A percentile compares a stretch with the other conserved stretches of the same genome.
Conservation (phyloP, 2,888 invertebrate genomes). For the Andrena bicolor region DNA sequence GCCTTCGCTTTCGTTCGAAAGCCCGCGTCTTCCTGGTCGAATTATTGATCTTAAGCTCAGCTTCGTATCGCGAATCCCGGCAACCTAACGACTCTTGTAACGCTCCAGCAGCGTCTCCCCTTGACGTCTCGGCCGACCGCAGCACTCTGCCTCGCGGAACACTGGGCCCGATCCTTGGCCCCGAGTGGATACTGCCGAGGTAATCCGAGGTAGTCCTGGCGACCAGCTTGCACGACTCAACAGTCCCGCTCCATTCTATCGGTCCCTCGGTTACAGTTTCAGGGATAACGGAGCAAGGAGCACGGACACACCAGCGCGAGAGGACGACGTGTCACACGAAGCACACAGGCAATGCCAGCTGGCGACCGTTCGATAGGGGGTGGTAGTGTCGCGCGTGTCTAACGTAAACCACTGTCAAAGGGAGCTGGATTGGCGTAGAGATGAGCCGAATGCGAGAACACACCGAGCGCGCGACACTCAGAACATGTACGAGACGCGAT, state of each 20-base stretch:
- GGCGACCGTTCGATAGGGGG: not conserved
- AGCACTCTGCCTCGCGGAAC: not conserved
- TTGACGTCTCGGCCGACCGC: not conserved
- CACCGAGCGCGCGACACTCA: slow-evolving; percentile 65
- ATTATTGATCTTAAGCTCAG: slow-evolving; percentile 63
- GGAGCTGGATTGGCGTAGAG: not conserved
- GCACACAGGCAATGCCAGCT: not conserved
- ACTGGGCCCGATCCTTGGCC: too few relatives aligned
- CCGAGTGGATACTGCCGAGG: not conserved
- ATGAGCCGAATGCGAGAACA: slow-evolving; percentile 40
- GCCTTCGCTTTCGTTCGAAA: slow-evolving; percentile 45
- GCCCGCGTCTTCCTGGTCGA: slow-evolving; percentile 56
- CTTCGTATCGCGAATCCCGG: slow-evolving; percentile 57
- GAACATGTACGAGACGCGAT: slow-evolving; percentile 61
- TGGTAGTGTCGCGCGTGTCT: not conserved
- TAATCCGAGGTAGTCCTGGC: slow-evolving; percentile 1
- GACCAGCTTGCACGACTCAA: not conserved
- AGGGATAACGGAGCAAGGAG: not conserved
- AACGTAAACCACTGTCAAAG: slow-evolving; percentile 20
- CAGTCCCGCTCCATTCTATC: slow-evolving; percentile 5
- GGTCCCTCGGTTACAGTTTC: not conserved
- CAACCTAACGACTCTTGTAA: slow-evolving; percentile 51
- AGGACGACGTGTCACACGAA: not conserved
- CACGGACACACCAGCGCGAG: not conserved
- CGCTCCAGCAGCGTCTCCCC: slow-evolving; percentile 22